Percentiles rank a stretch among this genome's conserved stretches.
Conservation (phyloP, 1,140 invertebrate genomes). For the Drosophila azteca region DNA sequence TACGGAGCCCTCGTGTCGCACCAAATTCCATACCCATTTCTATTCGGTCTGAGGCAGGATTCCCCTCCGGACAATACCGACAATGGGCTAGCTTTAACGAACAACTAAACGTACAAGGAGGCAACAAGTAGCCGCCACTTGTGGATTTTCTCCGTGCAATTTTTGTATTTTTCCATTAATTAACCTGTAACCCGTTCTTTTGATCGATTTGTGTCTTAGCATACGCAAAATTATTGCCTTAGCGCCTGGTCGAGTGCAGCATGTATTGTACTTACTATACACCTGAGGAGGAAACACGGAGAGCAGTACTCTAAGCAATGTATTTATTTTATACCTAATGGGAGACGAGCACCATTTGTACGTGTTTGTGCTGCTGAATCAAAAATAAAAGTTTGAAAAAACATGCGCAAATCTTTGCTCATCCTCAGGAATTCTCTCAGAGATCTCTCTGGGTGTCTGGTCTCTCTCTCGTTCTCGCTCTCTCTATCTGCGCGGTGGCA, state of each 20-base stretch:
- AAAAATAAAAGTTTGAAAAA: background rate
- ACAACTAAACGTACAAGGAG: conserved; percentile 63
- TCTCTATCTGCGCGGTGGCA: conserved; percentile 20
- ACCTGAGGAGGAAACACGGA: conserved; percentile 9
- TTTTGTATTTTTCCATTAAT: conserved; percentile 28
- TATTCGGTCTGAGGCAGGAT: conserved; percentile 87
- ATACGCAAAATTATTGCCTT: conserved; percentile 33
- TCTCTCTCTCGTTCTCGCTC: conserved; percentile 4
- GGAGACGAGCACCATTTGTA: background rate
- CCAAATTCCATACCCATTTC: conserved; percentile 89
- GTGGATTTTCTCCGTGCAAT: conserved; percentile 56
- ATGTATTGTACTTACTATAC: conserved; percentile 50
- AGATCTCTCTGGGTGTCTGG: conserved; percentile 9
- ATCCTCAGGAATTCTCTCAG: conserved; percentile 12
- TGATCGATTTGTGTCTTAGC: conserved; percentile 17
- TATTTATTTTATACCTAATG: conserved; percentile 33
- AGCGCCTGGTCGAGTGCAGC: conserved; percentile 20
- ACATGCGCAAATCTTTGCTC: conserved; percentile 34
- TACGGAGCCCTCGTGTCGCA: conserved; percentile 90
- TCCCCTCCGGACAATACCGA: background rate
- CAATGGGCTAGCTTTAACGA: conserved; percentile 48
- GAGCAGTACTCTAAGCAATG: conserved; percentile 16
- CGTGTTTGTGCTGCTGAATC: too few species aligned
- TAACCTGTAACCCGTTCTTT: conserved; percentile 12
- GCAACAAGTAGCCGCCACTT: conserved; percentile 36